Evolutionary conservation across 2,888 invertebrate species (phyloP), one percentile per base, ranked within the genome.

Genomic region (Cheilosia variabilis): DNA sequence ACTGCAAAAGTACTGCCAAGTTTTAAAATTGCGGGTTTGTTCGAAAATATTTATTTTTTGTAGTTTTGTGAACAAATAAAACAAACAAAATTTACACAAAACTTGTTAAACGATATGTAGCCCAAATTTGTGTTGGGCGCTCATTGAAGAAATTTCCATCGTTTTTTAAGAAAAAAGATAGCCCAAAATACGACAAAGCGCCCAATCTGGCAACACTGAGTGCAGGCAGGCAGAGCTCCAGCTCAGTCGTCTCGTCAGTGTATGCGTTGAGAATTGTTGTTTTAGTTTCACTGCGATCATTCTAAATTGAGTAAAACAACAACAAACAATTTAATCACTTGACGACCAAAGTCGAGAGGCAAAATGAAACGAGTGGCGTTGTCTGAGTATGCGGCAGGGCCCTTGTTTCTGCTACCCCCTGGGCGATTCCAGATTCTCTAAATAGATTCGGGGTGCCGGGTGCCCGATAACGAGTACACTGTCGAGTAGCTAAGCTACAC

Each of bases 291-390:
- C 1, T 27, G n/a, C 55, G 55, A 27, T 75, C 55, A 62, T 27
- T 24, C 34, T 45, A 53, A 82, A 82, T 71, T 62, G 4, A 72
- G 45, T 2, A 66, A 22, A 57, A 53, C 43, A 43, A 77, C 52
- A 2, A 62, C 5, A 4, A 6, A 31, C 10, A 69, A 65, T 34
- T 34, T 68, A 22, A 50, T 76, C 37, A 71, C 62, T 77, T 77
- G 58, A 66, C 71, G 71, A 66, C 63, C n/a, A 60, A 45, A 50
- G 6, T 31, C n/a, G 43, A 43, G 52, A 58, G 47, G 55, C 31
- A 43, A 13, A 47, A n/a, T 52, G 24, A 41, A 22, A 24, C 15
- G 45, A 31, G 17, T 53, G 52, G 34, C 34, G 24, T 55, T 65
- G 75, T 34, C 19, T 43, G 52, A 31, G 31, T 31, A 31, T 31